Conservation (phyloP, 2,113 vertebrate species). For the Brachyistius frenatus region DNA sequence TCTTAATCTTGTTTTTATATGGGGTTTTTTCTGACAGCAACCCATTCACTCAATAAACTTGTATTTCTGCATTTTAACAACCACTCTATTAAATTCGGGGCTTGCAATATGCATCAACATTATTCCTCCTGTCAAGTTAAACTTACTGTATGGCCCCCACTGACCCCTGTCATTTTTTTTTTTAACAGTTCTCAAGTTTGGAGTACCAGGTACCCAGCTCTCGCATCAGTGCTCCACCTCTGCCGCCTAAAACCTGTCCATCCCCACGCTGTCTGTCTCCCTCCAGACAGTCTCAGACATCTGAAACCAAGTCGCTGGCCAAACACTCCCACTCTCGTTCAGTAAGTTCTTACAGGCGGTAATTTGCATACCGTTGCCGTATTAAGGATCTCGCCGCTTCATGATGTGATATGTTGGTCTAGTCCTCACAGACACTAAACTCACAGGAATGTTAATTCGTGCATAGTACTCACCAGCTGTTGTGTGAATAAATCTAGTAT, state of each 20-base stretch:
- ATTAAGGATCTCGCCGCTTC: not conserved
- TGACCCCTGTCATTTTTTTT: not conserved
- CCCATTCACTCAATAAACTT: not conserved
- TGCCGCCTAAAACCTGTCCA: conserved; percentile 69
- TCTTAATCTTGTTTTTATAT: not conserved
- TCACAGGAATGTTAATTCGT: conserved; percentile 11
- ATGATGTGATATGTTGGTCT: not conserved
- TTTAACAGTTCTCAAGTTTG: conserved; percentile 67
- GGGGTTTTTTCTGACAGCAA: not conserved
- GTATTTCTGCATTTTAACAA: no score
- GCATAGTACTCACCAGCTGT: not conserved
- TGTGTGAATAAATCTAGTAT: not conserved
- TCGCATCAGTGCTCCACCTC: conserved; percentile 54
- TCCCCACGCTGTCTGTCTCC: conserved; percentile 30
- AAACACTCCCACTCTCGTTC: conserved; percentile 20
- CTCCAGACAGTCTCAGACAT: not conserved
- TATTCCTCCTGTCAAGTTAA: not conserved
- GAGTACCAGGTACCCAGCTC: conserved; percentile 64
- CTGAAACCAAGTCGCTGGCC: not conserved
- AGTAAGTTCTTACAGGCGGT: conserved; percentile 37
- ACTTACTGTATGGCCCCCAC: no score
- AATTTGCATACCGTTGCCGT: not conserved
- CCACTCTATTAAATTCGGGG: no score
- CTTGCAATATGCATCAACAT: not conserved
- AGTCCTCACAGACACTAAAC: not conserved